A percentile compares a stretch with the other conserved stretches of the same genome.
These are phyloP conservation scores for Orchestes rusci DNA, from an alignment of 2,888 invertebrate species.

Conservation along the genomic window DNA sequence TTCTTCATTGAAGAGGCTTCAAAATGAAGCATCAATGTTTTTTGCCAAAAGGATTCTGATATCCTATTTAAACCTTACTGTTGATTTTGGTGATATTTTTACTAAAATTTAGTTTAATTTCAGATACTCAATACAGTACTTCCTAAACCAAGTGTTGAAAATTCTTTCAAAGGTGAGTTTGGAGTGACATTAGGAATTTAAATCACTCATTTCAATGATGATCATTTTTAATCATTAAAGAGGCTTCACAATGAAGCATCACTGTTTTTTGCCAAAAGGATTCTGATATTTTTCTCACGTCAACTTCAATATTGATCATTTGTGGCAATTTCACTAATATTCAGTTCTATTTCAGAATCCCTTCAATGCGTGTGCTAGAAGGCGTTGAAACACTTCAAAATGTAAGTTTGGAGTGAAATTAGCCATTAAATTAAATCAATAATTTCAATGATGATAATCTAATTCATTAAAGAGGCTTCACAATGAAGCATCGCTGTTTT, in stretches of 20 bases:
- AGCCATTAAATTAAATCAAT: too few species aligned
- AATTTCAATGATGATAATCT: slow-evolving; percentile 15
- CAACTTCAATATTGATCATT: too few species aligned
- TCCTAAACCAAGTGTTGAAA: neutral
- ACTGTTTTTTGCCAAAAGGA: slow-evolving; percentile 32
- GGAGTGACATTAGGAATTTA: neutral
- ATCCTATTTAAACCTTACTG: neutral
- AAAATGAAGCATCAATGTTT: slow-evolving; percentile 22
- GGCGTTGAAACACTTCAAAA: neutral
- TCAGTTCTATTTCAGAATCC: too few species aligned
- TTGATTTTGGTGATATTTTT: neutral
- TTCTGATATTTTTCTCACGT: slow-evolving; percentile 25
- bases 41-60: slow-evolving; percentile 33
- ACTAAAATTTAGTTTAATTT: too few species aligned
- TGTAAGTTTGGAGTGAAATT: neutral
- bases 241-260: slow-evolving; percentile 13
- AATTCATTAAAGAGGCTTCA: slow-evolving; percentile 19
- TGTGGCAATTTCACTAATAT: too few species aligned
- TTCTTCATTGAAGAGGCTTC: slow-evolving; percentile 19
- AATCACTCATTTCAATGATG: slow-evolving; percentile 11
- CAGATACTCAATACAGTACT: neutral
- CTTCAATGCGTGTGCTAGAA: too few species aligned
- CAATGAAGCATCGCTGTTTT: slow-evolving; percentile 22
- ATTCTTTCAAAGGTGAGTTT: neutral
- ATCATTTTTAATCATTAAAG: slow-evolving; percentile 11